Evolutionary conservation across 2,797 vertebrate genomes (phyloP).

Genomic region (Garrulus glandarius): DNA sequence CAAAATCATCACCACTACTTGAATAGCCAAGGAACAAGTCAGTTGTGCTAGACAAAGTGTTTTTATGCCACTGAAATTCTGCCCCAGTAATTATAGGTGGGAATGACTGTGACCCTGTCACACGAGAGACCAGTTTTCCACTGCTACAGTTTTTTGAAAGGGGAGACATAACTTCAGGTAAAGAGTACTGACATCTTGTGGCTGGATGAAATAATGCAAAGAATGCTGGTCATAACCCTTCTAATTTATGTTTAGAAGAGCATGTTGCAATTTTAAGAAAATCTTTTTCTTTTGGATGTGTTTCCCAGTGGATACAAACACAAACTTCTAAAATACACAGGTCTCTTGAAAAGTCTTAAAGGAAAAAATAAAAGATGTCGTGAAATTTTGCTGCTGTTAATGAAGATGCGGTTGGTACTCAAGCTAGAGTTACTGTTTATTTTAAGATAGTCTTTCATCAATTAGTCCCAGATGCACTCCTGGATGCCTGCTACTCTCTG

Average conservation of each 20-base stretch:
- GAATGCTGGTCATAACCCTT: background rate
- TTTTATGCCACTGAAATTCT: background rate
- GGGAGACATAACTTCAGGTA: background rate
- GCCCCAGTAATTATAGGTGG: background rate
- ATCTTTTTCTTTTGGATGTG: background rate
- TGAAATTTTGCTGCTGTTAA: background rate
- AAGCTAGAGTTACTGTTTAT: background rate
- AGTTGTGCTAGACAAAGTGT: background rate
- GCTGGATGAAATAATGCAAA: conserved; percentile 7
- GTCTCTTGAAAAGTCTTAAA: accelerated
- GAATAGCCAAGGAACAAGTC: background rate
- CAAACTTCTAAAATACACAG: background rate
- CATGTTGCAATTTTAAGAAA: background rate
- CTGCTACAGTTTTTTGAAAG: accelerated
- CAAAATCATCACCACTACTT: background rate
- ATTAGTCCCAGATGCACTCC: background rate
- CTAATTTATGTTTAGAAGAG: background rate
- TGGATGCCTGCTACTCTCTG: background rate
- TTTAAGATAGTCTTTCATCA: background rate
- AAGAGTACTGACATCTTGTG: conserved; percentile 68
- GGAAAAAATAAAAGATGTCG: too few species aligned
- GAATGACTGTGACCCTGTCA: accelerated
- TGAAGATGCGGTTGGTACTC: background rate
- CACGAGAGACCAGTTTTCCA: accelerated
- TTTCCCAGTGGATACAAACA: background rate